phyloP scores from a whole-genome alignment of 2,888 invertebrate species.

The Chrysina gloriosa region DNA sequence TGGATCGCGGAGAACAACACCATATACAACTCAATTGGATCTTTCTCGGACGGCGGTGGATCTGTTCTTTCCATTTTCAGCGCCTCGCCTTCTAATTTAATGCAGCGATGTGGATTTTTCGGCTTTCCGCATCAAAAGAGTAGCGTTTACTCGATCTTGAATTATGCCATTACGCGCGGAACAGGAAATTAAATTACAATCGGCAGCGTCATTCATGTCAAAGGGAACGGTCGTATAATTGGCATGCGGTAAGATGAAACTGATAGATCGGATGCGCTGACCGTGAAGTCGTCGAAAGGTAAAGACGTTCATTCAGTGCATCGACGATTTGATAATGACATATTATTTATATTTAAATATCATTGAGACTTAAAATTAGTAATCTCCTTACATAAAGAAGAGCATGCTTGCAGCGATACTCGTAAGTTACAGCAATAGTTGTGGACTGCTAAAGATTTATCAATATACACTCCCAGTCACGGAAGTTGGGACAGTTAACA shows the following conservation, averaged over 20 bases:
- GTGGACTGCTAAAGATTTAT: too few relatives aligned
- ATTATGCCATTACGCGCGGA: conserved; percentile 4
- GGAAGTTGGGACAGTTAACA: too few relatives aligned
- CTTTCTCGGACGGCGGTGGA: not conserved
- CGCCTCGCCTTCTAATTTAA: conserved; percentile 30
- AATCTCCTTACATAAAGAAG: not conserved
- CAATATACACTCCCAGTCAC: too few relatives aligned
- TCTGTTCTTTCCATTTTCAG: conserved; percentile 8
- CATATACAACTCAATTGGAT: conserved; percentile 22
- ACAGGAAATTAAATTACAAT: conserved; percentile 27
- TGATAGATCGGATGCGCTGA: conserved; percentile 1
- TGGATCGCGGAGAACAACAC: not conserved
- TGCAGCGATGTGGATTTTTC: conserved; percentile 1
- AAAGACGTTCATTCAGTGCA: conserved; percentile 4
- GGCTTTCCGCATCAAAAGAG: not conserved
- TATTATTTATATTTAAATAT: not conserved
- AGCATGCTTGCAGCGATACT: not conserved
- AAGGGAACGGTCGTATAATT: conserved; percentile 27
- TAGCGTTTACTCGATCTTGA: conserved; percentile 2
- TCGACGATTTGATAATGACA: not conserved
- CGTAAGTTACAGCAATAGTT: too few relatives aligned
- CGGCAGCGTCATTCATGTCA: conserved; percentile 27
- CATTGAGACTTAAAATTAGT: not conserved
- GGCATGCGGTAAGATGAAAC: conserved; percentile 20
- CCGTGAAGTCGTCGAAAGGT: conserved; percentile 21